A percentile compares a stretch with the other conserved stretches of the same genome.
Evolutionary conservation across 2,888 invertebrate species (phyloP).

Genomic region (Ischnura elegans): DNA sequence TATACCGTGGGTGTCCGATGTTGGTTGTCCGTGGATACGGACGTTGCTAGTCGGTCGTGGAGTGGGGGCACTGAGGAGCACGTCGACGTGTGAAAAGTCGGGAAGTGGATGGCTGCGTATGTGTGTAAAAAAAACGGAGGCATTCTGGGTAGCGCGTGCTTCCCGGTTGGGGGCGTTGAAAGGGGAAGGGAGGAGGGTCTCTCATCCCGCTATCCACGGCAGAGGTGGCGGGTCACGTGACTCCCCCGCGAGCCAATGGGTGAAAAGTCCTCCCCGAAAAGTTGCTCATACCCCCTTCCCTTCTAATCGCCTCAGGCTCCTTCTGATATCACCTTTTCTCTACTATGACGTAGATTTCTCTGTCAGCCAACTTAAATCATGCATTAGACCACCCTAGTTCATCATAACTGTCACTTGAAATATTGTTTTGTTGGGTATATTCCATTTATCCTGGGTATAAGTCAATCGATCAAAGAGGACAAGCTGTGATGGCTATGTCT

Average conservation of each 20-base stretch:
- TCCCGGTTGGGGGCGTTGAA: neutral
- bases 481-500: no score
- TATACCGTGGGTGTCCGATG: no score
- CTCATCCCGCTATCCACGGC: neutral
- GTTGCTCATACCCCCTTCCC: neutral
- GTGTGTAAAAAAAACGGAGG: slow-evolving; percentile 19
- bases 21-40: no score
- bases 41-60: neutral
- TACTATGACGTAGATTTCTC: neutral
- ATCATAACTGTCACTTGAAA: no score
- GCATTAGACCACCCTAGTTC: neutral
- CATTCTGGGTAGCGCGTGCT: slow-evolving; percentile 55
- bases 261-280: neutral
- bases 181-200: neutral
- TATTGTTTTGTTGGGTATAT: no score
- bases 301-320: neutral
- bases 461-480: no score
- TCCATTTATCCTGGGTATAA: no score
- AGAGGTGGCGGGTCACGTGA: slow-evolving; percentile 16
- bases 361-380: neutral
- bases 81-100: slow-evolving; percentile 51
- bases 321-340: neutral
- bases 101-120: neutral
- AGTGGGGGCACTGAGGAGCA: neutral
- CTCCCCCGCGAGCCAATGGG: neutral